Evolutionary conservation across 2,888 invertebrate species (phyloP), one percentile per base, ranked within the genome.

Genomic region (Mesodorylaimus sp.): DNA sequence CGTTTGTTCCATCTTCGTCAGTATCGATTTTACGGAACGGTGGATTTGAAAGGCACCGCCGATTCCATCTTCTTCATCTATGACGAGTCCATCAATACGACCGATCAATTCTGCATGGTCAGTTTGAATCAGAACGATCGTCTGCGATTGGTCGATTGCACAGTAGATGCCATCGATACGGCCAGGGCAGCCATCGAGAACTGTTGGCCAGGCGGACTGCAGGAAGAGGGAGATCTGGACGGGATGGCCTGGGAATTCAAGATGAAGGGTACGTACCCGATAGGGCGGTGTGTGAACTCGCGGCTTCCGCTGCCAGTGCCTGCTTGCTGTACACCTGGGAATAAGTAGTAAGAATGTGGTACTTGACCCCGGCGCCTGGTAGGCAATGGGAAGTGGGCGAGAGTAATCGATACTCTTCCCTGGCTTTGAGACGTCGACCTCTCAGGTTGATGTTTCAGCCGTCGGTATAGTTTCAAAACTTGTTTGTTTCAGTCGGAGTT

Each of bases 1-100:
- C 32, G 47, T 7, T 5, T 24, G 3, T 52, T 55, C 42, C 44
- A 44, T 36, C 3, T 13, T 3, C n/a, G 19, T n/a, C 23, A 48
- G 16, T 47, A 39, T 42, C 23, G 27, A 16, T 48, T 36, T 25
- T 37, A 27, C 23, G 46, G 47, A 7, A 43, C 52, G 3, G 47
- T 25, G 3, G 52, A 54, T 26, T n/a, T 54, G 19, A 55, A 52
- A 21, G 55, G 54, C 21, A 50, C 52, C 16, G 50, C 55, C 10
- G 53, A 54, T 47, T 26, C 28, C 29, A 39, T 55, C 13, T 55
- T 52, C 45, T 55, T 55, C 41, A 21, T 39, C 7, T 21, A 7
- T 10, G n/a, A 21, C 7, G n/a, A 21, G 21, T 32, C 10, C 10
- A 13, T 32, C 16, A 10, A 13, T 32, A 10, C 32, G 25, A 32